Percentiles rank a stretch among this genome's conserved stretches.
phyloP scores from a whole-genome alignment of 1,140 invertebrate species.

The Aricia agestis region DNA sequence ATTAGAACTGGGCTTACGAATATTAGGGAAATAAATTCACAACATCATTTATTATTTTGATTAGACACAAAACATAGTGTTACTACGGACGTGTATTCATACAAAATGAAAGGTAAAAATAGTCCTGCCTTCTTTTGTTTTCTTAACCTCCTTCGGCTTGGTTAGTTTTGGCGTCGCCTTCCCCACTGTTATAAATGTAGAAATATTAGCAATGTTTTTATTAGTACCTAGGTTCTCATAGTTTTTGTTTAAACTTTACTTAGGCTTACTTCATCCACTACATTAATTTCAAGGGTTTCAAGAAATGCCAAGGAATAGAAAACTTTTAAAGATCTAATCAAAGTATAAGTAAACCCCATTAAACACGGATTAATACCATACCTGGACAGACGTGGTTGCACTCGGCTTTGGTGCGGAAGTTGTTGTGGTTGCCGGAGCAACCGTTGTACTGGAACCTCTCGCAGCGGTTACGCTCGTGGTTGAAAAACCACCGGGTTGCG shows the following conservation, averaged over 20 bases:
- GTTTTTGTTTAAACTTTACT: no score
- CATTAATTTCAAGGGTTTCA: no score
- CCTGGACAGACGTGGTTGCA: constrained; percentile 90
- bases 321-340: neutral
- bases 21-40: neutral
- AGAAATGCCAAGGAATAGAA: neutral
- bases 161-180: constrained; percentile 38
- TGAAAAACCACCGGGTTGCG: constrained; percentile 85
- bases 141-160: constrained; percentile 35
- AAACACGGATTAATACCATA: constrained; percentile 40
- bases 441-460: constrained; percentile 83
- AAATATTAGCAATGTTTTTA: neutral
- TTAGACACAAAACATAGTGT: constrained; percentile 11
- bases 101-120: constrained; percentile 16
- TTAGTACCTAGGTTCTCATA: no score
- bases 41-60: neutral
- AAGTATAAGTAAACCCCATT: neutral
- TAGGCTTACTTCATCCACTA: no score
- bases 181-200: constrained; percentile 47
- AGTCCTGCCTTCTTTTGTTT: constrained; percentile 48
- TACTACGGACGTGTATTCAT: constrained; percentile 5
- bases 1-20: neutral
- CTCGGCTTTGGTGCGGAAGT: constrained; percentile 88
- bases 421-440: constrained; percentile 91
- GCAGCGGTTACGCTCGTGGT: constrained; percentile 85